Base-by-base conservation (phyloP, 2,888 invertebrate genomes). In the Epinotia demarniana region DNA sequence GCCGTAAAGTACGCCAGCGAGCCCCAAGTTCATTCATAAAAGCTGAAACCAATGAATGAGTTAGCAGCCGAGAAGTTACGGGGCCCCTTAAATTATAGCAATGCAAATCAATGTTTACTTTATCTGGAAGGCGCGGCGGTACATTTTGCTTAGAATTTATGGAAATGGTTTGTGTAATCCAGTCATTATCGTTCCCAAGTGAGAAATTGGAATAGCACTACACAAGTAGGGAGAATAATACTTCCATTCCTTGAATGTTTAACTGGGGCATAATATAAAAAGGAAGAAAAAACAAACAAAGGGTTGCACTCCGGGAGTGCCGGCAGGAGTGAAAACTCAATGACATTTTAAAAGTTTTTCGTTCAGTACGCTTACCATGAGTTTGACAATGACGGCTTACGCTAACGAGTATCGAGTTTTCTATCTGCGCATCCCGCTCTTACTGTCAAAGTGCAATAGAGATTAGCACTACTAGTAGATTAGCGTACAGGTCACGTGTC, bases 11-110 rank as follows among this genome's bases (percentile, higher is more conserved):
- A 72, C 75, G 81, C 81, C 79, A 81, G 81, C 78, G 78, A 83
- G 79, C 79, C 78, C 79, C 83, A 82, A 82, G 76, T 76, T 78
- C 84, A 84, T 84, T 84, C 84, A 84, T 84, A 84, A 77, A 83
- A 80, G 79, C 83, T 80, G 79, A 53, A 80, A 73, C 77, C 78
- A 79, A 27, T 80, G 80, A 80, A 80, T 80, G 80, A 77, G 78
- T 79, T 77, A 80, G 77, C 77, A 77, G 77, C 66, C 64, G 67
- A 64, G 77, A 67, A 77, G 63, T 75, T 77, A 75, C 64, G 72
- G 62, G 58, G 53, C 77, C 55, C 53, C 43, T 66, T 72, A 72
- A 72, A 72, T 74, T 72, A 71, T 72, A 71, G 75, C 70, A 39
- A 76, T 60, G 68, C 72, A 73, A 73, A 73, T 76, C 62, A 64